A percentile compares a stretch with the other conserved stretches of the same genome.
Evolutionary conservation across 2,113 vertebrate species (phyloP).

Genomic region (Aleadryas rufinucha): DNA sequence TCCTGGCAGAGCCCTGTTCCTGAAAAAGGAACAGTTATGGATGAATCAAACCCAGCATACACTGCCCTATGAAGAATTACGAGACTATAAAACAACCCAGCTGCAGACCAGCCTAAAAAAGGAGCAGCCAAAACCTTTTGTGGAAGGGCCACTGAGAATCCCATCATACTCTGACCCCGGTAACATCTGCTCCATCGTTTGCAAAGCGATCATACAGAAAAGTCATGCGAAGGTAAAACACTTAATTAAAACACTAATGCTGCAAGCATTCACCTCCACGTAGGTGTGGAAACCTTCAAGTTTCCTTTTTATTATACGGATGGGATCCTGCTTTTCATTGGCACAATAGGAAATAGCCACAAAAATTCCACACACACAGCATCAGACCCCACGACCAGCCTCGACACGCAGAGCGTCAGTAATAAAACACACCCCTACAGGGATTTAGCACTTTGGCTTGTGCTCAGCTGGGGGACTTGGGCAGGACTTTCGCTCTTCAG

Average conservation of each 20-base stretch:
- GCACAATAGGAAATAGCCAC: conserved; percentile 68
- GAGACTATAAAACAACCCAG: neutral
- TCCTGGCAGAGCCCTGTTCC: neutral
- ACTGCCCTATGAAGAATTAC: neutral
- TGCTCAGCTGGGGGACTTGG: conserved; percentile 66
- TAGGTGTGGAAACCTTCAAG: conserved; percentile 29
- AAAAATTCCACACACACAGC: conserved; percentile 83
- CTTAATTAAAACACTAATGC: conserved; percentile 22
- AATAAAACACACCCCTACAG: conserved; percentile 69
- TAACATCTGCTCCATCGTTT: neutral
- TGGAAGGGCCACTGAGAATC: neutral
- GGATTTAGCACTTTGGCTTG: conserved; percentile 62
- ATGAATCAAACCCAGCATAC: neutral
- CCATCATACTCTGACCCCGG: neutral
- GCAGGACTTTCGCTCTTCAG: conserved; percentile 77
- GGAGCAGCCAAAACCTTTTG: neutral
- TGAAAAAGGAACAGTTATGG: neutral
- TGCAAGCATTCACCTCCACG: conserved; percentile 16
- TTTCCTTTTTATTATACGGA: conserved; percentile 69
- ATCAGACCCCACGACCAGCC: conserved; percentile 75
- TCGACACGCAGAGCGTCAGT: conserved; percentile 76
- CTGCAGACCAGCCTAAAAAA: neutral
- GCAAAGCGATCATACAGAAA: neutral
- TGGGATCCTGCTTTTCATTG: conserved; percentile 55
- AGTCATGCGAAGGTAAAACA: neutral